phyloP scores from a whole-genome alignment of 2,888 invertebrate species.

The Myopa tessellatipennis region DNA sequence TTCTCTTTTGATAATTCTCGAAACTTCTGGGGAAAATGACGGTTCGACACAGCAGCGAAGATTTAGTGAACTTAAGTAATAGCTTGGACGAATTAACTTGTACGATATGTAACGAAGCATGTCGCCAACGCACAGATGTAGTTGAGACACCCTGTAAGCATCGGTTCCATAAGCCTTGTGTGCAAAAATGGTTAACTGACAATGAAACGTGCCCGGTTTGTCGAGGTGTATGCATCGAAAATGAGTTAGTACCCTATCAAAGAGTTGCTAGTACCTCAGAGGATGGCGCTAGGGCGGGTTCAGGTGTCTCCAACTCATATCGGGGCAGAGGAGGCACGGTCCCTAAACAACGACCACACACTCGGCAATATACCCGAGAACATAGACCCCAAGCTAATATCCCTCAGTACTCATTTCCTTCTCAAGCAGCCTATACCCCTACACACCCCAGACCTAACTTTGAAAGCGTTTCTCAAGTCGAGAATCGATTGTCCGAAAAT shows the following conservation, averaged over 20 bases:
- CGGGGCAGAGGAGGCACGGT: too few relatives aligned
- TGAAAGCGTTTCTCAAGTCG: background rate
- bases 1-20: too few relatives aligned
- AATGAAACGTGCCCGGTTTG: background rate
- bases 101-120: background rate
- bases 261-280: background rate
- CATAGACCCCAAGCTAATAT: background rate
- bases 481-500: background rate
- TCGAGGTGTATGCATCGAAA: background rate
- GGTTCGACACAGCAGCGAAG: conserved; percentile 1
- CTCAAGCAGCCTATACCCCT: background rate
- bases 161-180: background rate
- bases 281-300: background rate
- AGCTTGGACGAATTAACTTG: background rate
- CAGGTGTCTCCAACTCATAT: background rate
- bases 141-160: conserved; percentile 15
- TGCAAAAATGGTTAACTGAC: background rate
- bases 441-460: background rate
- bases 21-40: background rate
- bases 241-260: background rate
- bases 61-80: background rate
- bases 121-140: background rate
- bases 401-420: background rate
- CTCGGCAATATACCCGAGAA: background rate
- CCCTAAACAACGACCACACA: background rate